Conservation (phyloP, 2,113 vertebrate genomes). For the Enhydra lutris region DNA sequence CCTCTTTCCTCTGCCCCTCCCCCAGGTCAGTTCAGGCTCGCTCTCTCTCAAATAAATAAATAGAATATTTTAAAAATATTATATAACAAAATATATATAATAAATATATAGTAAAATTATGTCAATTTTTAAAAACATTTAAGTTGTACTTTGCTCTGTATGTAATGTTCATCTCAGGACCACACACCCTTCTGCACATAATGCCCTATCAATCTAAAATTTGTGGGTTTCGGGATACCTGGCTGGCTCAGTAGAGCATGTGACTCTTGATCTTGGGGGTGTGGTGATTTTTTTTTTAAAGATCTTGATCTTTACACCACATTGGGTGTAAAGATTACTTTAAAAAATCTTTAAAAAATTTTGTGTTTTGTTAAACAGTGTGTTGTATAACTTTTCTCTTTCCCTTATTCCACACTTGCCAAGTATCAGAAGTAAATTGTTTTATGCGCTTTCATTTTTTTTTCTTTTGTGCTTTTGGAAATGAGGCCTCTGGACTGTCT, state of each 20-base stretch:
- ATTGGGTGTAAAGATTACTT: not conserved
- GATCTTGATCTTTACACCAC: not conserved
- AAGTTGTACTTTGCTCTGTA: not conserved
- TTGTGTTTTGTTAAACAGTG: not conserved
- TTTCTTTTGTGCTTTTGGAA: not conserved
- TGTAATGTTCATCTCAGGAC: not conserved
- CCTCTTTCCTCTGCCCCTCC: not conserved
- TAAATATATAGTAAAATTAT: not conserved
- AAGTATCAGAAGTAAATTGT: not conserved
- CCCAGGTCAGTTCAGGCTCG: not conserved
- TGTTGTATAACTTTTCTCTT: not conserved
- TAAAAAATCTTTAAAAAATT: not conserved
- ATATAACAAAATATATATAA: too few species aligned
- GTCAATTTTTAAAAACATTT: not conserved
- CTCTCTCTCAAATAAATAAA: not conserved
- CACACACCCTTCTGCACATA: not conserved
- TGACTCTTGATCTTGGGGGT: not conserved
- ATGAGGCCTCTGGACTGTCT: not conserved
- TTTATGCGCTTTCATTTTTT: not conserved
- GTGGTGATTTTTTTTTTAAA: too few species aligned
- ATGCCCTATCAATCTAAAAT: too few species aligned
- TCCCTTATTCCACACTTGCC: too few species aligned
- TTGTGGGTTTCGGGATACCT: not conserved
- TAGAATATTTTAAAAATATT: too few species aligned
- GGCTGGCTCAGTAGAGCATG: not conserved